Conservation (phyloP, 2,113 vertebrate species). For the Sorex fumeus region DNA sequence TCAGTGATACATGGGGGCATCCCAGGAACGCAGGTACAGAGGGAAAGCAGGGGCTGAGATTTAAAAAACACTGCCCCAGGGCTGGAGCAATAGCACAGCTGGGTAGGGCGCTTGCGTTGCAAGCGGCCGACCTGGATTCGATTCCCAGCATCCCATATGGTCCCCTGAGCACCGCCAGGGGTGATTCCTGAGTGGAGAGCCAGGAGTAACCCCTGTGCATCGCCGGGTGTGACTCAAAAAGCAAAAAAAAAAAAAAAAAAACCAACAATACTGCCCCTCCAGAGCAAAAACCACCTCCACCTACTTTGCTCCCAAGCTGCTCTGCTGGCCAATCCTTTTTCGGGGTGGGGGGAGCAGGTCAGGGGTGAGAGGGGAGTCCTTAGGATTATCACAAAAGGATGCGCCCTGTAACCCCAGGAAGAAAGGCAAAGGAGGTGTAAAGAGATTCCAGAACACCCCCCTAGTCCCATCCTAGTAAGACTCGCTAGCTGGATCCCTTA, state of each 20-base stretch:
- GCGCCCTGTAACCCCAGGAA: neutral
- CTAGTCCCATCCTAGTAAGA: neutral
- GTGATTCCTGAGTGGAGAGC: too few relatives aligned
- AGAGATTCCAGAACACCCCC: neutral
- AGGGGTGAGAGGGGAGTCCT: neutral
- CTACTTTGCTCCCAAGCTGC: neutral
- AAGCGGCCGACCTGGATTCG: too few relatives aligned
- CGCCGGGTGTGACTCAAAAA: too few relatives aligned
- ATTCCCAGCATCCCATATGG: too few relatives aligned
- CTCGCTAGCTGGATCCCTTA: neutral
- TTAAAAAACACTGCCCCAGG: neutral
- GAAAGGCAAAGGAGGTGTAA: neutral
- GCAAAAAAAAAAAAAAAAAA: too few relatives aligned
- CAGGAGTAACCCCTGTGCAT: too few relatives aligned
- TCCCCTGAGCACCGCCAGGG: too few relatives aligned
- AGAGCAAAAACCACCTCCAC: neutral
- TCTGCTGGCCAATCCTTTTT: neutral
- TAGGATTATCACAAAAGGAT: neutral
- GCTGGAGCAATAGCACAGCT: too few relatives aligned
- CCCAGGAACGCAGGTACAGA: too few relatives aligned
- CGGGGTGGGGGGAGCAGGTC: too few relatives aligned
- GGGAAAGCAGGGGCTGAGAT: neutral
- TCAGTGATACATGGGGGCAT: too few relatives aligned
- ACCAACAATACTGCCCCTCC: neutral
- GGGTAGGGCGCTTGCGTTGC: too few relatives aligned